Percentiles rank a stretch among this genome's conserved stretches.
Evolutionary conservation across 2,888 invertebrate genomes (phyloP).

Genomic region (Dicyrtomina minuta): DNA sequence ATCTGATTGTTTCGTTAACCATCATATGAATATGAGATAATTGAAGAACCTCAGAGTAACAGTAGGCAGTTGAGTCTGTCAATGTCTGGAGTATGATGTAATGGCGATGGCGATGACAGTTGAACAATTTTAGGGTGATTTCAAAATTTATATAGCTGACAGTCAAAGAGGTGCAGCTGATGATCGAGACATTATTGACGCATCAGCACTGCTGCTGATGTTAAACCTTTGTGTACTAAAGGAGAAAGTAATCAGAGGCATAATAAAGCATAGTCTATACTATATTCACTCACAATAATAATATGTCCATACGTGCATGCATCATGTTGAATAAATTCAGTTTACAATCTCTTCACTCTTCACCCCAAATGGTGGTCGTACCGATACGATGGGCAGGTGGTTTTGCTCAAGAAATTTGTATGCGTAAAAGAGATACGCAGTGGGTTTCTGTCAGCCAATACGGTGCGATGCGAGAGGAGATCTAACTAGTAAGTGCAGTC

Average conservation of each 20-base stretch:
- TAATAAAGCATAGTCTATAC: too few species aligned
- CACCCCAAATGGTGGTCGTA: neutral
- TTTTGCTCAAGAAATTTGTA: conserved; percentile 3
- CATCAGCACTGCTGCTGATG: neutral
- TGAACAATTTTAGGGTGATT: conserved; percentile 2
- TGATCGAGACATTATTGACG: neutral
- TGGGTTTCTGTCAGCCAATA: conserved; percentile 19
- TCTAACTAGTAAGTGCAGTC: conserved; percentile 19
- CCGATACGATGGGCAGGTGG: neutral
- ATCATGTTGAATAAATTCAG: neutral
- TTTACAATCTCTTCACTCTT: conserved; percentile 16
- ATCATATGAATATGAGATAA: too few species aligned
- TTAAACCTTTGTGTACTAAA: neutral
- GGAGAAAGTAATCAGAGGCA: conserved; percentile 19
- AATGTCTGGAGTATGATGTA: neutral
- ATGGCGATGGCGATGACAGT: conserved; percentile 5
- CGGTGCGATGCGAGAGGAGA: neutral
- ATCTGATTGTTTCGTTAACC: too few species aligned
- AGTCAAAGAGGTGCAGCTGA: neutral
- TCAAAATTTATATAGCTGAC: neutral
- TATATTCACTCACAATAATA: too few species aligned
- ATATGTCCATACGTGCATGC: too few species aligned
- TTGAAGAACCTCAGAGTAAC: too few species aligned
- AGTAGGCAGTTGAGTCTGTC: neutral
- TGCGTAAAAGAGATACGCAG: conserved; percentile 9